These are phyloP conservation scores for Lottia scabra DNA, from an alignment of 2,888 invertebrate species.

Conservation along the genomic window DNA sequence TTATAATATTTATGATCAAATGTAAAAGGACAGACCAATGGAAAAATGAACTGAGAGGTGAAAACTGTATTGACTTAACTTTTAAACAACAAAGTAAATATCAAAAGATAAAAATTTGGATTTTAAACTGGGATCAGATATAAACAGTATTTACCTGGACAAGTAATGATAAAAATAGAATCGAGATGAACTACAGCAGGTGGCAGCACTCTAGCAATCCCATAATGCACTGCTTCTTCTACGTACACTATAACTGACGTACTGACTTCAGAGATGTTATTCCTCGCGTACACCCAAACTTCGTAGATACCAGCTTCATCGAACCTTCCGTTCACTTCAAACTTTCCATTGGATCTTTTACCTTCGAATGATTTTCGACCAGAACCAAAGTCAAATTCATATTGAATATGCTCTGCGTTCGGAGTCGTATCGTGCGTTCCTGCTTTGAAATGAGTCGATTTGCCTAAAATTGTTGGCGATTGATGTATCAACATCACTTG, in stretches of 20 bases:
- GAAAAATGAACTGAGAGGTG: no score
- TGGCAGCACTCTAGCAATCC: slow-evolving; percentile 9
- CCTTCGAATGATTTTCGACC: slow-evolving; percentile 14
- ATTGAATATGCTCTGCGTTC: slow-evolving; percentile 13
- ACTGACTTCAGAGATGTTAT: slow-evolving; percentile 44
- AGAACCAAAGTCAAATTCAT: slow-evolving; percentile 36
- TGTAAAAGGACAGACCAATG: no score
- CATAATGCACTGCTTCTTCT: slow-evolving; percentile 23
- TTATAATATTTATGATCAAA: no score
- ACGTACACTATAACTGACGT: slow-evolving; percentile 41
- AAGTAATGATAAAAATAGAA: slow-evolving; percentile 8
- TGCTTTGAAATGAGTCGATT: slow-evolving; percentile 18
- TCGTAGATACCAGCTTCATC: slow-evolving; percentile 35
- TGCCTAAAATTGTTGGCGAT: slow-evolving; percentile 21
- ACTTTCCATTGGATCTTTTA: not conserved
- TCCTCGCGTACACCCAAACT: slow-evolving; percentile 49
- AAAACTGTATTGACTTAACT: no score
- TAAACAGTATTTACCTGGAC: slow-evolving; percentile 9
- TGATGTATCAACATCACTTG: slow-evolving; percentile 21
- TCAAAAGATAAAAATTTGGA: no score
- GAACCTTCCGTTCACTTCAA: slow-evolving; percentile 25
- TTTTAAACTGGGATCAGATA: no score
- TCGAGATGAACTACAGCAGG: not conserved
- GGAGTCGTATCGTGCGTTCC: slow-evolving; percentile 17
- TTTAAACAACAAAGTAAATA: no score